Conservation (phyloP, 2,888 invertebrate genomes). For the Invenusta paracnida region DNA sequence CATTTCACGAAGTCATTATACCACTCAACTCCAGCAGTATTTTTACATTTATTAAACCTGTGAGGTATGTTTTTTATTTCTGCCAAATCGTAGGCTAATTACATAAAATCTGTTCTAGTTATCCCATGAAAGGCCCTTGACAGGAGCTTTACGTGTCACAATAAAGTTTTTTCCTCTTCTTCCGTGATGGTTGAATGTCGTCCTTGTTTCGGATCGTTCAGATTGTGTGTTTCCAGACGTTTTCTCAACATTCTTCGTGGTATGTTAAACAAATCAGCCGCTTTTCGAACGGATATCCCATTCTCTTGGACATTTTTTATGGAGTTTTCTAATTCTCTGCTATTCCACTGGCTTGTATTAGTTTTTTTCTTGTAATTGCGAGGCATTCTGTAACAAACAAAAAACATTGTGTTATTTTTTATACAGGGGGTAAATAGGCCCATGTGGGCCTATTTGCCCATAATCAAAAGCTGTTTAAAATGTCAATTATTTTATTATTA, state of each 20-base stretch:
- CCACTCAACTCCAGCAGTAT: constrained; percentile 8
- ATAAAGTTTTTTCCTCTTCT: constrained; percentile 7
- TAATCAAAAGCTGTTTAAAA: neutral
- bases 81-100: neutral
- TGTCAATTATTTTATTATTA: constrained; percentile 9
- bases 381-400: constrained; percentile 2
- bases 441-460: constrained; percentile 2
- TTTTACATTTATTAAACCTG: constrained; percentile 4
- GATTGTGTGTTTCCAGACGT: constrained; percentile 10
- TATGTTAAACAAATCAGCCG: constrained; percentile 1
- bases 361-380: constrained; percentile 8
- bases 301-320: neutral
- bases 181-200: neutral
- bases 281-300: neutral
- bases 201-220: constrained; percentile 9
- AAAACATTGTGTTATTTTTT: constrained; percentile 13
- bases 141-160: neutral
- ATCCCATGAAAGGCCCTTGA: neutral
- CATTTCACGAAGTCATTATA: neutral
- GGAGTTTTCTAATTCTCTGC: neutral
- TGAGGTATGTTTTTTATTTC: neutral
- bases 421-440: neutral
- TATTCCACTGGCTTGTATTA: neutral
- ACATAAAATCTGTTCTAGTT: neutral
- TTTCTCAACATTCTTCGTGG: neutral